phyloP scores from a whole-genome alignment of 2,888 invertebrate genomes.

The Diploptera punctata region DNA sequence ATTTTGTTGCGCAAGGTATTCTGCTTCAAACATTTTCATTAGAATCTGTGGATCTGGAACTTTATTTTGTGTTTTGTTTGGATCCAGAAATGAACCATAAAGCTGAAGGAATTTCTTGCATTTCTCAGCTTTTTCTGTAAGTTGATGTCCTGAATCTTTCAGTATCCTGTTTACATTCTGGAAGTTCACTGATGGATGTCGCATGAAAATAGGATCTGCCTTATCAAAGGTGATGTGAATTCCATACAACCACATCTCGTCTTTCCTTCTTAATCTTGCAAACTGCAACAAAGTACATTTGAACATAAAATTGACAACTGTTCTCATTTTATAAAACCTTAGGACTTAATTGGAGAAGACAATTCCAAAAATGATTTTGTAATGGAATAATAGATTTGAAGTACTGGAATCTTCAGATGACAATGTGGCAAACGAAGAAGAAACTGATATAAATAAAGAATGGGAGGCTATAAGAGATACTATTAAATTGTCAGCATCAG shows the following conservation, averaged over 20 bases:
- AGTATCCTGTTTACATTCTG: constrained; percentile 45
- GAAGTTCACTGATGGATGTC: constrained; percentile 44
- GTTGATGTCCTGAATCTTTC: constrained; percentile 45
- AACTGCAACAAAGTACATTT: constrained; percentile 39
- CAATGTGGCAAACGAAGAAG: too few relatives aligned
- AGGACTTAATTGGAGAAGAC: too few relatives aligned
- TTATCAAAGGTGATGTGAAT: constrained; percentile 50
- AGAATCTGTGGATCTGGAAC: constrained; percentile 43
- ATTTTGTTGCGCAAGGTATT: constrained; percentile 41
- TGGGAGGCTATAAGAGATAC: too few relatives aligned
- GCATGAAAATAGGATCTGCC: constrained; percentile 44
- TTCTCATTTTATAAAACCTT: too few relatives aligned
- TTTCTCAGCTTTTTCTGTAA: constrained; percentile 47
- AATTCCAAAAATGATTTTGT: too few relatives aligned
- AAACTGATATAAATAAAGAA: too few relatives aligned
- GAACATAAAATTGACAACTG: too few relatives aligned
- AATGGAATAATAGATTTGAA: too few relatives aligned
- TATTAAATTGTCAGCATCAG: too few relatives aligned
- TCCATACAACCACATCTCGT: constrained; percentile 55
- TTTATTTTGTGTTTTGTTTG: constrained; percentile 36
- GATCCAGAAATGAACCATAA: constrained; percentile 37
- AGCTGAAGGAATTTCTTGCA: constrained; percentile 46
- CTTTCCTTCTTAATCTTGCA: constrained; percentile 48
- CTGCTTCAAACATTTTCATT: constrained; percentile 45
- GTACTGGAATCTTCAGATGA: too few relatives aligned